Evolutionary conservation across 2,888 invertebrate species (phyloP), one percentile per base, ranked within the genome.

Genomic region (Orthosia gothica): DNA sequence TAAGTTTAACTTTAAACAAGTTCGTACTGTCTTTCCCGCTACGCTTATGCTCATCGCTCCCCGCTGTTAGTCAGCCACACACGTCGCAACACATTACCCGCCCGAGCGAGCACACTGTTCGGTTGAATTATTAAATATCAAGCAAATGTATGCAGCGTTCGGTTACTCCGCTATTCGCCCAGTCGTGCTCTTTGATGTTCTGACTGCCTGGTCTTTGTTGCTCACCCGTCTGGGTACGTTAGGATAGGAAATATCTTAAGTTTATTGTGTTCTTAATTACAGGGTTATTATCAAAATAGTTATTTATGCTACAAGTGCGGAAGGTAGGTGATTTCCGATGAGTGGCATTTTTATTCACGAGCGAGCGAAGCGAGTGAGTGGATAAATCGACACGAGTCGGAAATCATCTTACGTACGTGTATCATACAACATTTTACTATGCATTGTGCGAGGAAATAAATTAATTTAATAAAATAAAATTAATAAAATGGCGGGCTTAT

Each of bases 51-150:
- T 70, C 23, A 52, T 67, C 77, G 77, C 71, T 70, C 16, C 5
- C 79, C 89, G 89, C 90, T 82, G 0, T 13, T 82, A 87, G 69
- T 84, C 73, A 52, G 66, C 75, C 89, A 50, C 82, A 59, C 91
- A 61, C 80, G 95, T 95, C 95, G 89, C 82, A 89, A 89, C 91
- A 84, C 86, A 93, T 96, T 94, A 94, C 86, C 88, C 93, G 95
- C 92, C 87, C 93, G 92, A 89, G 87, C 91, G 91, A 84, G 84
- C 92, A 78, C 90, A 88, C 85, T 89, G 93, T 92, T 91, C 94
- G 94, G 93, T 89, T 94, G 93, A 94, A 92, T 94, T 94, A 94
- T 93, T 93, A 92, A 93, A 95, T 93, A 94, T 93, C 92, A 92
- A 91, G 90, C 88, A 89, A 82, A 82, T 88, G 66, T 71, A 70